Conservation (phyloP, 2,113 vertebrate species). For the Thunnus maccoyii region DNA sequence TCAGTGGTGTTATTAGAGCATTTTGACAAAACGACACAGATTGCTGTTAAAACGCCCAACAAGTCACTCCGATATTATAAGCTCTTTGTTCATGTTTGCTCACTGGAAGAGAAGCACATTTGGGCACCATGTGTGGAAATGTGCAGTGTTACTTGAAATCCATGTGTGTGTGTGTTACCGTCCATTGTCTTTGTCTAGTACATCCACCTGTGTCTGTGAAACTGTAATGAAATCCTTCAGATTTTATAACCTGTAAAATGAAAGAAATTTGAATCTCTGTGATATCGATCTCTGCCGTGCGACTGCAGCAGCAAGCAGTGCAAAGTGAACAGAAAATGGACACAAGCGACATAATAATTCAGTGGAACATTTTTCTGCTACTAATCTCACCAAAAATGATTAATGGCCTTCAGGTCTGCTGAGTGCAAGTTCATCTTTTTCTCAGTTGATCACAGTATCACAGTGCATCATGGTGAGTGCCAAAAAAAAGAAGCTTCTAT, state of each 20-base stretch:
- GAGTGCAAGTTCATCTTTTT: slow-evolving; percentile 33
- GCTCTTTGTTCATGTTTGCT: neutral
- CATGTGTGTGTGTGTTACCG: neutral
- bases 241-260: slow-evolving; percentile 32
- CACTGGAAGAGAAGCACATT: slow-evolving; percentile 34
- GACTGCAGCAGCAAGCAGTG: slow-evolving; percentile 13
- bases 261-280: slow-evolving; percentile 22
- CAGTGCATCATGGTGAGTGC: slow-evolving; percentile 48
- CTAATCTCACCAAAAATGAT: slow-evolving; percentile 35
- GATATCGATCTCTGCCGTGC: slow-evolving; percentile 12
- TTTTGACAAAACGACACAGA: slow-evolving; percentile 2
- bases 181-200: slow-evolving; percentile 7
- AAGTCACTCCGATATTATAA: neutral
- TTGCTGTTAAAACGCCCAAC: slow-evolving; percentile 12
- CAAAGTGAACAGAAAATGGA: neutral
- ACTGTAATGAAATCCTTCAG: neutral
- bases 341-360: neutral
- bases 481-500: slow-evolving; percentile 18
- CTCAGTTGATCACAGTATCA: slow-evolving; percentile 31
- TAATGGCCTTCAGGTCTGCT: slow-evolving; percentile 26
- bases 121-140: slow-evolving; percentile 8
- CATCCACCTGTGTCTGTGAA: neutral
- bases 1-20: slow-evolving; percentile 1
- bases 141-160: slow-evolving; percentile 52
- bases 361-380: slow-evolving; percentile 13